Base-by-base conservation (phyloP, 2,888 invertebrate genomes). In the Epinotia bilunana region DNA sequence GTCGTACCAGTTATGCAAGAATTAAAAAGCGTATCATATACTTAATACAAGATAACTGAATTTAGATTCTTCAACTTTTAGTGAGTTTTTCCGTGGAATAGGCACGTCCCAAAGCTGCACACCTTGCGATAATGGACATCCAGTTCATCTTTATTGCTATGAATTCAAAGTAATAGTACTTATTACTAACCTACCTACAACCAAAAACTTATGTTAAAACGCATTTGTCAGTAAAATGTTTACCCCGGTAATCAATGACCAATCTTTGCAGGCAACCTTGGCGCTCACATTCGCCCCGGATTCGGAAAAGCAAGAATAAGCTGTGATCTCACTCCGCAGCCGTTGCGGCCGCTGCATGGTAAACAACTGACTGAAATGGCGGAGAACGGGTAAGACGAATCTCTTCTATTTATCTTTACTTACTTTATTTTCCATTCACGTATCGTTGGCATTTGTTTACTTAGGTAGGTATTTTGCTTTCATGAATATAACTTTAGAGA, bases 331-430 rank as follows among this genome's bases (percentile, higher is more conserved):
- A 88, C 88, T 90, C 78, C 83, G 84, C 84, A 84, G 75, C 76
- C 61, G 23, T 57, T 55, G 43, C 68, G 43, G 39, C 46, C 65
- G 62, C 61, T 23, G 71, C 53, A 65, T 67, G 70, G 69, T 63
- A 64, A 67, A 67, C 71, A 67, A 28, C 18, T 28, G 33, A 58
- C n/a, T 67, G 33, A 46, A 65, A 92, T 92, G 92, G 89, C 92
- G 78, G 85, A 88, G 77, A 93, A 92, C 83, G 91, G 93, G 93
- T 93, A 84, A 91, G 88, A 76, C 46, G n/a, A 46, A 43, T 16
- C 55, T n/a, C 11, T 58, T n/a, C 7, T 39, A 23, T 68, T 68
- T 68, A n/a, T 70, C 61, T 61, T 61, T 64, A 49, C 49, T 64
- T 49, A 18, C 23, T 63, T 62, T 63, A 62, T 63, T 20, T 18